Evolutionary conservation across 2,113 vertebrate genomes (phyloP), one percentile per base, ranked within the genome.

Genomic region (Planiliza haematocheilus): DNA sequence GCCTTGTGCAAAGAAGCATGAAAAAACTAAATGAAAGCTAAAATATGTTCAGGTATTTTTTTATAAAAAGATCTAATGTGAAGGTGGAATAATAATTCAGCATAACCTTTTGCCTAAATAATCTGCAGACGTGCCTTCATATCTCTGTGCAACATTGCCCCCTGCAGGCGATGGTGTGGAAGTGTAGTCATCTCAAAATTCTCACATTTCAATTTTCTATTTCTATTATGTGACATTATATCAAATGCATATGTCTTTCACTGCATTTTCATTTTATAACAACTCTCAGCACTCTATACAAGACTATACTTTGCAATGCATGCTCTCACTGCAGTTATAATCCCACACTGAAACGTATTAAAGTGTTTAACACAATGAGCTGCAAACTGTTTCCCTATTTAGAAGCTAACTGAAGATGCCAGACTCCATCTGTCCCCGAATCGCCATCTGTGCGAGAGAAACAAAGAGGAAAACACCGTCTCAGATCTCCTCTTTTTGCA

Each of bases 141-240:
- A 41, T 49, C 4, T 4, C 21, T 79, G 70, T 60, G 43, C 69
- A 82, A 76, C 70, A 83, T 10, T 75, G 85, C 72, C 84, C 77
- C 49, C 90, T 86, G 16, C 24, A 56, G 90, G 84, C 62, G 16
- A 4, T 37, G 0, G 10, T 17, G 11, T 8, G 10, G 50, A 79
- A 59, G 11, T 71, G 43, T 58, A 20, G 14, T 45, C 4, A 37
- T 14, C 14, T 10, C 2, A 10, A 30, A 41, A 30, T 30, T 30
- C 24, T 30, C 24, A 30, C 24, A 30, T 5, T 5, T 30, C 24
- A n/a, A n/a, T n/a, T n/a, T 30, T 2, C 5, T 30, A 30, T 2
- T 30, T 30, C 5, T 3, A 30, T 30, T 30, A 30, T 30, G 24
- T 30, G 2, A 30, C 24, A 30, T 30, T 30, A 30, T n/a, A n/a